Evolutionary conservation across 2,888 invertebrate genomes (phyloP), one percentile per base, ranked within the genome.

Genomic region (Trileptium ribeirensis): DNA sequence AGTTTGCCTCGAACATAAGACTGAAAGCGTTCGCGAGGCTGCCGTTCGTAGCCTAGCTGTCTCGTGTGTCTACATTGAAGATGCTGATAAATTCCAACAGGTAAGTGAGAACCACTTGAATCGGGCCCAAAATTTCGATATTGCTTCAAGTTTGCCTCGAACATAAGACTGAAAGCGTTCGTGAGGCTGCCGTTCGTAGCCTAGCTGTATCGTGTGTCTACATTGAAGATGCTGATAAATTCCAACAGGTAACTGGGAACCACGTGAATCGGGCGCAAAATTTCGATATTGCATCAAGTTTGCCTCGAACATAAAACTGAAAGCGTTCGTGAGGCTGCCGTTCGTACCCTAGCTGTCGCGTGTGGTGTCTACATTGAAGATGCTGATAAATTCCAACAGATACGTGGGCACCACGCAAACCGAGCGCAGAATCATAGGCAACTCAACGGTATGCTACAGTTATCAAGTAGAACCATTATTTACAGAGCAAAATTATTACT

Each of bases 261-360:
- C 36, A 33, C 64, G 19, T n/a, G n/a, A n/a, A n/a, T n/a, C n/a
- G n/a, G n/a, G n/a, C n/a, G n/a, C n/a, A n/a, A n/a, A n/a, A n/a
- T n/a, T n/a, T 93, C 93, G 19, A 93, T 93, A 92, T 89, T 93
- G 64, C 92, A 93, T 86, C 93, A 93, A 89, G 92, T 93, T 92
- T 87, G 93, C 81, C 87, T 90, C 39, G 93, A 93, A 84, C 93
- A 93, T 86, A 91, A 91, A 84, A 92, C 92, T 84, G 91, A 92
- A 36, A 86, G 88, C 77, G 92, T 93, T 0, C 88, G 93, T 83
- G 91, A 91, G 83, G 91, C 91, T n/a, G 92, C 92, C 3, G 90
- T 93, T 1, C 90, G 90, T 84, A 92, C 92, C 86, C 89, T 93
- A 38, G 91, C 92, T 0, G 87, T 92, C 2, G 89, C 93, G 38